Base-by-base conservation (phyloP, 2,888 invertebrate genomes). In the Chelonus formosanus region DNA sequence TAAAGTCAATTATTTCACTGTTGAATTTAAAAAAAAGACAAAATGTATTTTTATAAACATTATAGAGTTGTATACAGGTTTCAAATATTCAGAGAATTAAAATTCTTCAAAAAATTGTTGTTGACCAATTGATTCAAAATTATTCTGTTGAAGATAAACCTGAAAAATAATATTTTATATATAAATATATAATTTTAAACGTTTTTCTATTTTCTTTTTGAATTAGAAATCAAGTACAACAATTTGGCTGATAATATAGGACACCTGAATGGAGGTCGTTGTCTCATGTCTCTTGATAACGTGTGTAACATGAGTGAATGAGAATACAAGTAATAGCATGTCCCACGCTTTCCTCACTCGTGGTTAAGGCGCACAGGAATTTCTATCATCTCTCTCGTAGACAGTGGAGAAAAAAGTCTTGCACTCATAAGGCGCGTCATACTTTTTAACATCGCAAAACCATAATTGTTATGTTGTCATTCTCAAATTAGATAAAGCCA, bases 311-410 rank as follows among this genome's bases (percentile, higher is more conserved):
- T 53, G 32, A 43, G 32, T 35, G 53, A 47, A 57, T 66, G 47
- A 66, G 56, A 57, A 62, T 61, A 43, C 36, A 52, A 45, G 36
- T 56, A 32, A 40, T 31, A 43, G 50, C 6, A 34, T 66, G 57
- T 66, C 66, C 62, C 66, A 66, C 66, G 66, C 66, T 66, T 66
- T 66, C 57, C 57, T 66, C 57, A 40, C 35, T 50, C 48, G 48
- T 40, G 59, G 35, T 59, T 34, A 44, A 62, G 52, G 57, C 57
- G 35, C 52, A 40, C 31, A 20, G 60, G 55, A 61, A 65, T 61
- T 65, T 58, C 55, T 60, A 43, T 36, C 40, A 55, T 35, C 36
- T 35, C 20, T 20, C 52, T 40, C 6, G 45, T 54, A 63, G 34
- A 54, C 47, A 47, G 47, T 10, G 32, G 20, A 48, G 35, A 58